These are phyloP conservation scores for Myripristis jacobus DNA, from an alignment of 2,797 vertebrate genomes.

Conservation along the genomic window DNA sequence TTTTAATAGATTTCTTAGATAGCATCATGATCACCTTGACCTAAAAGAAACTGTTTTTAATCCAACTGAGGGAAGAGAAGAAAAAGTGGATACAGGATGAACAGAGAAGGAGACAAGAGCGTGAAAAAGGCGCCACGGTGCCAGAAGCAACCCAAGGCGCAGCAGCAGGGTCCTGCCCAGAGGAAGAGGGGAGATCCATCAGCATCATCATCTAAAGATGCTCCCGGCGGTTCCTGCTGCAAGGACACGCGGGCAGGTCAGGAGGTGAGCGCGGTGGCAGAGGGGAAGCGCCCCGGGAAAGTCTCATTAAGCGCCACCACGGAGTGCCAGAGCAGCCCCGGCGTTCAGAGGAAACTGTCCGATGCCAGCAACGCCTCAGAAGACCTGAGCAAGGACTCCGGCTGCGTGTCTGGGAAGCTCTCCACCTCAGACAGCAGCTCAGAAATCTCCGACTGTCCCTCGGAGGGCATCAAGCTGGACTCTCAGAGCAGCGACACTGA, in stretches of 20 bases:
- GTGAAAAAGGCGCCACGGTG: slow-evolving; percentile 58
- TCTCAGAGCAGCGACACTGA: slow-evolving; percentile 82
- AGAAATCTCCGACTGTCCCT: slow-evolving; percentile 84
- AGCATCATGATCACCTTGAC: not conserved
- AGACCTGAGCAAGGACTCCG: slow-evolving; percentile 81
- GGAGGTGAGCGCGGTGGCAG: slow-evolving; percentile 71
- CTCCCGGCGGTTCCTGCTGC: slow-evolving; percentile 67
- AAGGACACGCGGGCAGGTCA: slow-evolving; percentile 48
- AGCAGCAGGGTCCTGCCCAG: slow-evolving; percentile 75
- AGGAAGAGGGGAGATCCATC: slow-evolving; percentile 83
- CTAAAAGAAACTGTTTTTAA: not conserved
- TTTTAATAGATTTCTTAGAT: not conserved
- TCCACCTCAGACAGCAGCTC: slow-evolving; percentile 90
- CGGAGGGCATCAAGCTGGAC: slow-evolving; percentile 83
- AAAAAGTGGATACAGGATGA: slow-evolving; percentile 63
- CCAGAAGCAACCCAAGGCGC: slow-evolving; percentile 66
- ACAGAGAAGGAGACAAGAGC: slow-evolving; percentile 66
- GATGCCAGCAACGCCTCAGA: slow-evolving; percentile 77
- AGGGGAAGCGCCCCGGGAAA: slow-evolving; percentile 70
- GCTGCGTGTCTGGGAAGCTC: slow-evolving; percentile 75
- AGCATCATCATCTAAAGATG: slow-evolving; percentile 78
- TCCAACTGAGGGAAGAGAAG: slow-evolving; percentile 5
- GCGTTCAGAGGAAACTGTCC: slow-evolving; percentile 79
- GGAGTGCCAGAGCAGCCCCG: slow-evolving; percentile 68
- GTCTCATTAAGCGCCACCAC: slow-evolving; percentile 22